These are phyloP conservation scores for Ara ararauna DNA, from an alignment of 2,797 vertebrate species.

Conservation along the genomic window DNA sequence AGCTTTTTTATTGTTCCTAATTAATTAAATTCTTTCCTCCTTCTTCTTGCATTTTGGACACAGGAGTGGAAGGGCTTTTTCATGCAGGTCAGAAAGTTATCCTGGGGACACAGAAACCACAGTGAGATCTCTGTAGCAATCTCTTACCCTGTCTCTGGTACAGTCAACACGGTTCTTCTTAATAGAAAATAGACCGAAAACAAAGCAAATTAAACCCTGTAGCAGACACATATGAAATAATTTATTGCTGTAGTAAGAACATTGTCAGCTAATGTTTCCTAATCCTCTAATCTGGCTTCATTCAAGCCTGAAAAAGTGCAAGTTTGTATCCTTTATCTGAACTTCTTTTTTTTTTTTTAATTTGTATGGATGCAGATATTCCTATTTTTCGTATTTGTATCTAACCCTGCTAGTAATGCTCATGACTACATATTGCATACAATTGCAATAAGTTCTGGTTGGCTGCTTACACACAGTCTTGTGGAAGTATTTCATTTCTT, in stretches of 20 bases:
- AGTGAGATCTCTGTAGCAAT: neutral
- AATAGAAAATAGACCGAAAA: conserved; percentile 22
- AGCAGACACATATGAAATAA: neutral
- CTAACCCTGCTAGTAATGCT: neutral
- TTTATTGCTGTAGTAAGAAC: neutral
- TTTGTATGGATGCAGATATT: neutral
- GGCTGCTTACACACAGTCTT: neutral
- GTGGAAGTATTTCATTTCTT: neutral
- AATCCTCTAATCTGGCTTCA: neutral
- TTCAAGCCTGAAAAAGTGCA: neutral
- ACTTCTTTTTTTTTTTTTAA: neutral
- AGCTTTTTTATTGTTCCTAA: conserved; percentile 47
- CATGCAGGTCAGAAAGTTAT: conserved; percentile 28
- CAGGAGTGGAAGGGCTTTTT: neutral
- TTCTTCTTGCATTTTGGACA: conserved; percentile 13
- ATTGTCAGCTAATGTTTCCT: neutral
- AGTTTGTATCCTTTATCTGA: neutral
- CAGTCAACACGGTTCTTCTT: neutral
- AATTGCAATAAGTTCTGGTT: neutral
- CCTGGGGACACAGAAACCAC: conserved; percentile 35
- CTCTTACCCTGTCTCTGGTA: neutral
- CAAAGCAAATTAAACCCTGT: neutral
- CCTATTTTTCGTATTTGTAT: neutral
- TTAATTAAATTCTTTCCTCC: conserved; percentile 44
- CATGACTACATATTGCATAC: neutral